phyloP scores from a whole-genome alignment of 2,888 invertebrate species.

The Nymphalis polychloros region DNA sequence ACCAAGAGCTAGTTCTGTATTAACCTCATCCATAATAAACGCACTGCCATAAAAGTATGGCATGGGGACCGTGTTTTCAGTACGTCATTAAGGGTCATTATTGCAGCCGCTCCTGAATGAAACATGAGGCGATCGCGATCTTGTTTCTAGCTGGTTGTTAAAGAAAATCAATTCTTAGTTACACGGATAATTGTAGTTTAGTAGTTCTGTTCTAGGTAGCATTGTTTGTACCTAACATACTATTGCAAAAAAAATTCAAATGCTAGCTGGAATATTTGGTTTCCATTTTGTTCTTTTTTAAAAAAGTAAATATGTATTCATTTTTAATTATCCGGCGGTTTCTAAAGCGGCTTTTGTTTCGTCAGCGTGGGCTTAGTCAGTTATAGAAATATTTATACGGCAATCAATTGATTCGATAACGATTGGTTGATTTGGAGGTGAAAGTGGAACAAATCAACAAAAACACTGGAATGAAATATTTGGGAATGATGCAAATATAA shows the following conservation, averaged over 20 bases:
- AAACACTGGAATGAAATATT: background rate
- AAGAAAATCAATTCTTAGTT: constrained; percentile 61
- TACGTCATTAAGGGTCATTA: constrained; percentile 63
- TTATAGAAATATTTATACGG: background rate
- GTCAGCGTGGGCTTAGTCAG: background rate
- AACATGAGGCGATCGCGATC: constrained; percentile 68
- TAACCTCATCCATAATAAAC: constrained; percentile 41
- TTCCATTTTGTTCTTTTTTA: background rate
- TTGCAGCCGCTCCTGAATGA: constrained; percentile 64
- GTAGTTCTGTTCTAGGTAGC: constrained; percentile 17
- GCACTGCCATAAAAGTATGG: constrained; percentile 35
- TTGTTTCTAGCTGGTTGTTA: constrained; percentile 58
- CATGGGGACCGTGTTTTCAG: constrained; percentile 40
- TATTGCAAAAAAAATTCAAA: background rate
- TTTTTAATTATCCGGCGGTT: background rate
- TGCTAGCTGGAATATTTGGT: background rate
- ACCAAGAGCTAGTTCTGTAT: constrained; percentile 28
- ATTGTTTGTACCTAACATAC: constrained; percentile 15
- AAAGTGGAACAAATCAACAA: background rate
- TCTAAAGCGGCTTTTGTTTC: no score
- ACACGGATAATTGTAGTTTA: constrained; percentile 54
- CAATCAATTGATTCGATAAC: background rate
- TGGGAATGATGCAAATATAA: background rate
- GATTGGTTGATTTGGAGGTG: background rate
- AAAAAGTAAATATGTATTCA: background rate